Evolutionary conservation across 1,140 invertebrate genomes (phyloP).

Genomic region (Bombus picipes): DNA sequence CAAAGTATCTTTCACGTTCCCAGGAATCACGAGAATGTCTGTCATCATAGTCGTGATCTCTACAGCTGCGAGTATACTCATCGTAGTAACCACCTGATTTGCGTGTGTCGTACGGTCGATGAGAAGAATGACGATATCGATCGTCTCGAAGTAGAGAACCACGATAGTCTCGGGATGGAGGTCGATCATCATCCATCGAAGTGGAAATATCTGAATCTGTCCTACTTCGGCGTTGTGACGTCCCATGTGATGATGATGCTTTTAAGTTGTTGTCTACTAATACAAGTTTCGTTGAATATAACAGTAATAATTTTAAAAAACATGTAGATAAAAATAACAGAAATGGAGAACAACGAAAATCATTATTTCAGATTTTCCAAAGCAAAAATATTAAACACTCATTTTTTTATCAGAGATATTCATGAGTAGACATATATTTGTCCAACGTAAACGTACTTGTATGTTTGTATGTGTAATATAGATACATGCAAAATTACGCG

Average conservation of each 20-base stretch:
- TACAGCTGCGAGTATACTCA: constrained; percentile 76
- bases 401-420: background rate
- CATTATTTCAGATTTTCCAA: background rate
- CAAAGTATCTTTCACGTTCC: constrained; percentile 77
- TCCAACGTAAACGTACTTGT: background rate
- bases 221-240: constrained; percentile 73
- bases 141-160: constrained; percentile 65
- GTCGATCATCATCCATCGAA: constrained; percentile 77
- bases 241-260: constrained; percentile 69
- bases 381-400: background rate
- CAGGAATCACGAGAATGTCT: constrained; percentile 77
- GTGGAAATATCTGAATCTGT: constrained; percentile 77
- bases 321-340: background rate
- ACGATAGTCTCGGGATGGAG: constrained; percentile 76
- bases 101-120: constrained; percentile 74
- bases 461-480: background rate
- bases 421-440: background rate
- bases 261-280: constrained; percentile 71
- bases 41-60: constrained; percentile 79
- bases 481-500: background rate
- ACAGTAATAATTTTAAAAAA: background rate
- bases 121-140: constrained; percentile 74
- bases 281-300: constrained; percentile 38
- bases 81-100: constrained; percentile 77
- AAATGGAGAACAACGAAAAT: background rate